These are phyloP conservation scores for Drosophila planitibia DNA, from an alignment of 2,888 invertebrate species.

Conservation along the genomic window DNA sequence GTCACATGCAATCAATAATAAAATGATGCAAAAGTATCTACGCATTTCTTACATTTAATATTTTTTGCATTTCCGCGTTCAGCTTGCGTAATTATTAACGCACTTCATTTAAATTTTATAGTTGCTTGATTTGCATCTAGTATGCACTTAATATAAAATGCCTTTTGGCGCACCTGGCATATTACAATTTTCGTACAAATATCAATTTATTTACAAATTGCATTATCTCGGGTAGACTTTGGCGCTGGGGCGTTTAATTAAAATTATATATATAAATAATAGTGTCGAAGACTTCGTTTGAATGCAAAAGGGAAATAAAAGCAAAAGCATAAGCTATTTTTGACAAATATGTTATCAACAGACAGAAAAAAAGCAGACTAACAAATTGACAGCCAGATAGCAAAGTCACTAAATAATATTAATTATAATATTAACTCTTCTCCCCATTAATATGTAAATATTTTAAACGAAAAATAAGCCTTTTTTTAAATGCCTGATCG, in stretches of 20 bases:
- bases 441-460: constrained; percentile 44
- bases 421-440: constrained; percentile 7
- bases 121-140: constrained; percentile 34
- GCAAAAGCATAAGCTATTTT: constrained; percentile 8
- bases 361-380: not conserved
- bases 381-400: constrained; percentile 25
- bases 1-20: constrained; percentile 56
- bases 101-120: constrained; percentile 41
- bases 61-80: constrained; percentile 62
- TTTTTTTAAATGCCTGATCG: constrained; percentile 16
- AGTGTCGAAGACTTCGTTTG: constrained; percentile 16
- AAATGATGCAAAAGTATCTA: constrained; percentile 61
- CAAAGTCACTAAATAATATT: constrained; percentile 2
- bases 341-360: constrained; percentile 32
- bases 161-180: constrained; percentile 12
- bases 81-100: constrained; percentile 49
- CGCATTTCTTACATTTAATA: constrained; percentile 28
- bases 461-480: constrained; percentile 4
- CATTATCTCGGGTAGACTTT: constrained; percentile 11
- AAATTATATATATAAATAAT: constrained; percentile 25
- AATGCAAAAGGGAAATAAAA: constrained; percentile 12
- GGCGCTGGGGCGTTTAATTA: constrained; percentile 18
- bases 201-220: constrained; percentile 14
- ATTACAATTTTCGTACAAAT: constrained; percentile 26
- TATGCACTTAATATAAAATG: constrained; percentile 33